phyloP scores from a whole-genome alignment of 2,888 invertebrate species.

The Chromoteleia sp. region DNA sequence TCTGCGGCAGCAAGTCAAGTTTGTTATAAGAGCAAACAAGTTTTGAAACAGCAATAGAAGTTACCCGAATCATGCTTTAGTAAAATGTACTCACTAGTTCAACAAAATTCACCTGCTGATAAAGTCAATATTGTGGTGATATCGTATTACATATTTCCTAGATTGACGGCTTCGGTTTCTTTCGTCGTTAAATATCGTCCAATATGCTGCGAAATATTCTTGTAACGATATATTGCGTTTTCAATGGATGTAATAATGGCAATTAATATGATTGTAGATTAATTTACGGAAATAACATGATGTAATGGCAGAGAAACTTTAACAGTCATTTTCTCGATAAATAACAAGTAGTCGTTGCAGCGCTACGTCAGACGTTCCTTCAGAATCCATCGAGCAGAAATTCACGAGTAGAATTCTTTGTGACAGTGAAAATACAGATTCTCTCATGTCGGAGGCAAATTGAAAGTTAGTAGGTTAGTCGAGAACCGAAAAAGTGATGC shows the following conservation, averaged over 20 bases:
- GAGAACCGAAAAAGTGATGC: slow-evolving; percentile 54
- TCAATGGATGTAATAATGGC: neutral
- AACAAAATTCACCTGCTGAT: slow-evolving; percentile 62
- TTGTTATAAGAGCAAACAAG: slow-evolving; percentile 70
- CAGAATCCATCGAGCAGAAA: slow-evolving; percentile 47
- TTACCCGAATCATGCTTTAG: slow-evolving; percentile 63
- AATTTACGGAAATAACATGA: neutral
- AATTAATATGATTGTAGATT: too few species aligned
- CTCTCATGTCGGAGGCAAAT: slow-evolving; percentile 54
- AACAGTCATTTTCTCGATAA: slow-evolving; percentile 6
- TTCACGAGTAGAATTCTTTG: slow-evolving; percentile 53
- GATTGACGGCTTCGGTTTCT: neutral
- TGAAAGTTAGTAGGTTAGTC: slow-evolving; percentile 62
- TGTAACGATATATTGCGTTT: too few species aligned
- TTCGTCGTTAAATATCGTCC: neutral
- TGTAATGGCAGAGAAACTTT: neutral
- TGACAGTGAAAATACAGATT: slow-evolving; percentile 61
- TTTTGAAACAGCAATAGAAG: slow-evolving; percentile 69
- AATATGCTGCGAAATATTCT: too few species aligned
- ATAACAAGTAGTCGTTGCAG: slow-evolving; percentile 2
- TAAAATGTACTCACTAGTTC: slow-evolving; percentile 62
- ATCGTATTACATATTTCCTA: slow-evolving; percentile 50
- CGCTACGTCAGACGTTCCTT: slow-evolving; percentile 16
- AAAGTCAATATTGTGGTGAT: slow-evolving; percentile 59
- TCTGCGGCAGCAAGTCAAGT: slow-evolving; percentile 65